A percentile compares a stretch with the other conserved stretches of the same genome.
phyloP scores from a whole-genome alignment of 2,797 vertebrate species.

The Gymnodraco acuticeps region DNA sequence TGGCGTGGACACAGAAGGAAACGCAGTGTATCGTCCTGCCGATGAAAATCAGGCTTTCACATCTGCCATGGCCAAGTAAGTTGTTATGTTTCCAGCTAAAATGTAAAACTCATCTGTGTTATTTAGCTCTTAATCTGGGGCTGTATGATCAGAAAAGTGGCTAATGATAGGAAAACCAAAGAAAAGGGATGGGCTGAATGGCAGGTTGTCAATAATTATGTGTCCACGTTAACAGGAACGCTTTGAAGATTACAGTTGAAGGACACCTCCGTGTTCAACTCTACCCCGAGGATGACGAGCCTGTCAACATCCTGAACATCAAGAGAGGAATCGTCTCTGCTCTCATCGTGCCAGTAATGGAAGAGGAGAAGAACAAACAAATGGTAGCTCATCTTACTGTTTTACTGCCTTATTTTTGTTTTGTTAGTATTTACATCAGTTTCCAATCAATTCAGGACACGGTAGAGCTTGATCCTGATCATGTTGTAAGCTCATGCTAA shows the following conservation, averaged over 20 bases:
- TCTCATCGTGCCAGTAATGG: slow-evolving; percentile 88
- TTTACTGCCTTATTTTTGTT: slow-evolving; percentile 21
- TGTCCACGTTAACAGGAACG: slow-evolving; percentile 69
- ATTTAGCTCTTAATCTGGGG: neutral
- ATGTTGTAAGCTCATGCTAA: slow-evolving; percentile 31
- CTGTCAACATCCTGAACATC: slow-evolving; percentile 90
- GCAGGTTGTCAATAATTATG: slow-evolving; percentile 29
- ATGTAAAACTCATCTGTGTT: neutral
- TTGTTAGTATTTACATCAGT: slow-evolving; percentile 11
- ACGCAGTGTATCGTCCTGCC: slow-evolving; percentile 81
- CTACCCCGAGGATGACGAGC: slow-evolving; percentile 88
- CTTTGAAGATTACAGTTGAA: slow-evolving; percentile 78
- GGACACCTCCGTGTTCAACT: slow-evolving; percentile 82
- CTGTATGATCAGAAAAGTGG: neutral
- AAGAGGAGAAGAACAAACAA: slow-evolving; percentile 72
- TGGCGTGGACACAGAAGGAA: slow-evolving; percentile 76
- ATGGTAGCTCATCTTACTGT: slow-evolving; percentile 68
- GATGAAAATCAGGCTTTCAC: slow-evolving; percentile 87
- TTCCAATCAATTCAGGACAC: slow-evolving; percentile 28
- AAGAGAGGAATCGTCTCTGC: slow-evolving; percentile 94
- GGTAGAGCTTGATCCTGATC: slow-evolving; percentile 32
- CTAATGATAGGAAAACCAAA: neutral
- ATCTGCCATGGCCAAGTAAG: slow-evolving; percentile 90
- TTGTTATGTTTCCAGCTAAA: slow-evolving; percentile 1
- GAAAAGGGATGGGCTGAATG: neutral